These are phyloP conservation scores for Stegastes partitus DNA, from an alignment of 2,113 vertebrate genomes.

Conservation along the genomic window DNA sequence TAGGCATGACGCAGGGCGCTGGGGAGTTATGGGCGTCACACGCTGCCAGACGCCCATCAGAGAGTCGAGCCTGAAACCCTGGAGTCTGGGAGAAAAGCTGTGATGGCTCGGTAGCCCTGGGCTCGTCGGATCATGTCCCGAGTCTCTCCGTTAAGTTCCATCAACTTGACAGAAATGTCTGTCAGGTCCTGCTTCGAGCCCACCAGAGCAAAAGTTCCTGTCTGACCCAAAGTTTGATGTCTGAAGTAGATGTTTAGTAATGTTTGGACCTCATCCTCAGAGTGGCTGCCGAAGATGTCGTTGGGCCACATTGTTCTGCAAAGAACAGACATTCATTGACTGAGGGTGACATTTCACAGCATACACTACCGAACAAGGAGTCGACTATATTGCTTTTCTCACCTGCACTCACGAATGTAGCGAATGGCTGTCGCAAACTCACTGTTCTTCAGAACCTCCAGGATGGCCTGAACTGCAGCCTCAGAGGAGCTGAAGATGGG, in stretches of 20 bases:
- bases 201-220: constrained; percentile 94
- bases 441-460: constrained; percentile 90
- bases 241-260: constrained; percentile 97
- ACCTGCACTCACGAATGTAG: constrained; percentile 94
- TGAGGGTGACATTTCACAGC: background rate
- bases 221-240: constrained; percentile 96
- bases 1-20: constrained; percentile 12
- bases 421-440: constrained; percentile 87
- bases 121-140: constrained; percentile 93
- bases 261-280: constrained; percentile 95
- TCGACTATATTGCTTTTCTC: background rate
- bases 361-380: background rate
- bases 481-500: constrained; percentile 90
- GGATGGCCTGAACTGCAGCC: constrained; percentile 92
- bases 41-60: constrained; percentile 84
- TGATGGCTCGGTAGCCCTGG: constrained; percentile 91
- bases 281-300: constrained; percentile 94
- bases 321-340: background rate
- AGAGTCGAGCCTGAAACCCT: constrained; percentile 92
- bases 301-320: constrained; percentile 94
- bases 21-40: constrained; percentile 46
- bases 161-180: constrained; percentile 92
- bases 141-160: constrained; percentile 95
- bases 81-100: constrained; percentile 93
- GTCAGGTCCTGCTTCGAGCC: constrained; percentile 95